phyloP scores from a whole-genome alignment of 1,140 invertebrate genomes.

The Brachystomella parvula region DNA sequence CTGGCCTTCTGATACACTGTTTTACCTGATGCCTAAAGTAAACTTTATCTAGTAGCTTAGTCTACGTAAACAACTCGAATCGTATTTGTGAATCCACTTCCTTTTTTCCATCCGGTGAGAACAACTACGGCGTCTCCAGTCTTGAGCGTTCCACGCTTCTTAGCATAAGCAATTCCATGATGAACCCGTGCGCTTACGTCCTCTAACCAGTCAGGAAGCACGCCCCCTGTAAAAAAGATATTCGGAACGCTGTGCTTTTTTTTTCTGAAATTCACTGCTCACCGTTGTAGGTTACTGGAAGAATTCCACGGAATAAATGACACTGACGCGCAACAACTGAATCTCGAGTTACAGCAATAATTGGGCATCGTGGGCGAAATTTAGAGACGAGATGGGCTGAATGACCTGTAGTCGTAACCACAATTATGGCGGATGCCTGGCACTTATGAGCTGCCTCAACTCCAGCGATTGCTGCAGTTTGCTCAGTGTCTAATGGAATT shows the following conservation, averaged over 20 bases:
- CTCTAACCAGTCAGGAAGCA: conserved; percentile 71
- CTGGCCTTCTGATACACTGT: no score
- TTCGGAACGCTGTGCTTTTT: no score
- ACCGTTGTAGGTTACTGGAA: conserved; percentile 86
- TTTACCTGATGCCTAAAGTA: no score
- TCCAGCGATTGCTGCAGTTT: conserved; percentile 89
- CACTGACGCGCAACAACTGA: conserved; percentile 81
- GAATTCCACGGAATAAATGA: conserved; percentile 86
- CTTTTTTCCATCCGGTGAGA: conserved; percentile 92
- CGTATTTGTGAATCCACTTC: conserved; percentile 96
- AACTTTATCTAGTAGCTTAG: no score
- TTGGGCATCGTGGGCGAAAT: conserved; percentile 90
- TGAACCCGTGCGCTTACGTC: conserved; percentile 91
- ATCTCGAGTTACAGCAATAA: conserved; percentile 82
- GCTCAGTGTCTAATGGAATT: conserved; percentile 75
- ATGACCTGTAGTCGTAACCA: conserved; percentile 88
- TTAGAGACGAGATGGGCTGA: conserved; percentile 88
- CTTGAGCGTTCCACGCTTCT: conserved; percentile 75
- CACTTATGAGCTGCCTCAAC: conserved; percentile 91
- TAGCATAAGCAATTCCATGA: conserved; percentile 77
- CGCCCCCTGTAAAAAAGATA: no score
- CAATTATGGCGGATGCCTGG: conserved; percentile 82
- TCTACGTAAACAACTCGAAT: conserved; percentile 81
- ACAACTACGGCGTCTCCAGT: conserved; percentile 81
- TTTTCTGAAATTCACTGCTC: conserved; percentile 37